Evolutionary conservation across 2,113 vertebrate genomes (phyloP), one percentile per base, ranked within the genome.

Genomic region (Pelodiscus sinensis): DNA sequence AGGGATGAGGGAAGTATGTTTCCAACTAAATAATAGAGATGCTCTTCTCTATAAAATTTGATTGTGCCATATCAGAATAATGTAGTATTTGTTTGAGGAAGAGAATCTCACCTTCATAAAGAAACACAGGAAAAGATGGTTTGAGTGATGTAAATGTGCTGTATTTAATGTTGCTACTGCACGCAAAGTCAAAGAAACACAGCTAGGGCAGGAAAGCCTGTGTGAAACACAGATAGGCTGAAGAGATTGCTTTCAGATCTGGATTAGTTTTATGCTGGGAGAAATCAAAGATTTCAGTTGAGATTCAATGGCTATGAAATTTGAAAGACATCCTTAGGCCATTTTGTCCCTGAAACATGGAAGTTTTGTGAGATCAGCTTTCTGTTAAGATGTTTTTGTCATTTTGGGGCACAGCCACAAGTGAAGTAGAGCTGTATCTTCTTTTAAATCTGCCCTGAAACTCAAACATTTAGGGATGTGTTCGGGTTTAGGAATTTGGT

Each of bases 11-110:
- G 54, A 94, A 87, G 88, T 95, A 21, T 60, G 31, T 96, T 94
- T 96, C 79, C 92, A 82, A 29, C 51, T 92, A 96, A 96, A 93
- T 91, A 97, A 92, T 50, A 89, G 58, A 78, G n/a, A 18, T 78
- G 86, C 65, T 94, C 4, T 13, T 82, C 77, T 81, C 29, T 93
- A 87, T 88, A 94, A 93, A 92, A 87, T 80, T 95, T 97, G 50
- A 85, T 82, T 79, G 56, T 9, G 56, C 4, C 24, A 2, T 85
- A 55, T 82, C 77, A 87, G 56, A n/a, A 79, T 84, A 93, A 88
- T 87, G 85, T 79, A 91, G 1, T 16, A 62, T 96, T 97, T 94
- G 75, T 96, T 95, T 97, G 29, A 92, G n/a, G 4, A 73, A 55
- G 9, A 11, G 6, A 25, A 84, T 50, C 22, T 54, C 9, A 75